Percentiles rank a stretch among this genome's conserved stretches.
Evolutionary conservation across 37 sponge, comb jelly and placozoan species (phyloP).

Genomic region (Chondrosia reniformis): DNA sequence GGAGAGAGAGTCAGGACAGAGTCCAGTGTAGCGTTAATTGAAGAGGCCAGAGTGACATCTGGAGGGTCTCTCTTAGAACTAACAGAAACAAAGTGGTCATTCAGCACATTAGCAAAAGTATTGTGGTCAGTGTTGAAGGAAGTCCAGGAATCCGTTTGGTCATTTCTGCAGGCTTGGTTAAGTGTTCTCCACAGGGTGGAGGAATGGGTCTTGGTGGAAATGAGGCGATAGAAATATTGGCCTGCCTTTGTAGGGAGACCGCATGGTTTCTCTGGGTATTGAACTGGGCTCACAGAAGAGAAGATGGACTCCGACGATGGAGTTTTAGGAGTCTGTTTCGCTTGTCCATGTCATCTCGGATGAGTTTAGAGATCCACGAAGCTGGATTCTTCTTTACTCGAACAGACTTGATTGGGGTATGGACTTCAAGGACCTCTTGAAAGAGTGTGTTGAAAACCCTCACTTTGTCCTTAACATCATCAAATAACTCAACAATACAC

Average conservation of each 20-base stretch:
- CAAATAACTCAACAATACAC: not conserved
- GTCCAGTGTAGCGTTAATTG: not conserved
- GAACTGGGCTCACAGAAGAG: not conserved
- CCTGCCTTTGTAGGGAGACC: not conserved
- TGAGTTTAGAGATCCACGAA: not conserved
- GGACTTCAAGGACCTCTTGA: not conserved
- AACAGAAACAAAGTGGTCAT: not conserved
- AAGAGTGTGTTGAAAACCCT: not conserved
- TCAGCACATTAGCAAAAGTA: not conserved
- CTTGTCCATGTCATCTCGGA: constrained; percentile 4
- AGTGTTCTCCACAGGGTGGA: not conserved
- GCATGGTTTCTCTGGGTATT: constrained; percentile 2
- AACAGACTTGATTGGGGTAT: constrained; percentile 8
- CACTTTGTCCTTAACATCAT: not conserved
- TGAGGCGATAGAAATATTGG: not conserved
- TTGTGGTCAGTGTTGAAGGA: not conserved
- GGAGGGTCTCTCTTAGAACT: not conserved
- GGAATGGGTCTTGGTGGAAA: not conserved
- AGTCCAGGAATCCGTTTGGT: not conserved
- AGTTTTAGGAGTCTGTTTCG: not conserved
- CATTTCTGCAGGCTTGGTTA: not conserved
- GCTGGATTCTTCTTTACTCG: constrained; percentile 8
- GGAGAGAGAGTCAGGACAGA: not conserved
- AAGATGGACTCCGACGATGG: not conserved
- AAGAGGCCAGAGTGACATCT: not conserved